Base-by-base conservation (phyloP, 2,888 invertebrate genomes). In the Pharmacophagus antenor region DNA sequence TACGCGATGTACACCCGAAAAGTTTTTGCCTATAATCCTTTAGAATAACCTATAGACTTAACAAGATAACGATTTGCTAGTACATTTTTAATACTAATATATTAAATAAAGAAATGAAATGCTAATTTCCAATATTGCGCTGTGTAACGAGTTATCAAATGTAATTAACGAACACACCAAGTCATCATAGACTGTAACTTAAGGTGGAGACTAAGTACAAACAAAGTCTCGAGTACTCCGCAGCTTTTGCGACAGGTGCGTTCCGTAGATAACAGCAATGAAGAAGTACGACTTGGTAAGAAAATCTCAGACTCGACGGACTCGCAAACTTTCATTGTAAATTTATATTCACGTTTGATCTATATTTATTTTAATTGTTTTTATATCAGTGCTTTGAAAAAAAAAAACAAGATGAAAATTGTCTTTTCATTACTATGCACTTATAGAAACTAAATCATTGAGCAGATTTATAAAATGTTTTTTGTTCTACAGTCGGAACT, bases 161-260 rank as follows among this genome's bases (percentile, higher is more conserved):
- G 79, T 84, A 82, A 84, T 84, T 81, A 85, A 84, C 84, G 82
- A 76, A 76, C 74, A 76, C 80, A 80, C 76, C 74, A 75, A 75
- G 74, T 79, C 78, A 77, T 79, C 79, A 79, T 72, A 72, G 72
- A 66, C 73, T 72, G 79, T 84, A 85, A 86, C 85, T 85, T 83
- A 81, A 79, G 77, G 78, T 69, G 63, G 64, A 68, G 62, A 61
- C 70, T 69, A 65, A 71, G 72, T 74, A 72, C 74, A 76, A 79
- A 83, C 81, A 79, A 80, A 83, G 77, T 80, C 73, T 63, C 63
- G 73, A 69, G 42, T 27, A 57, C 17, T 44, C 51, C 22, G 21
- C n/a, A 58, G n/a, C 31, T 49, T n/a, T n/a, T 48, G 76, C 77
- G 79, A 80, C 86, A 86, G 86, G 85, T 83, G 82, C 70, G 73